phyloP scores from a whole-genome alignment of 2,888 invertebrate genomes.

The Poecilobothrus nobilitatus region DNA sequence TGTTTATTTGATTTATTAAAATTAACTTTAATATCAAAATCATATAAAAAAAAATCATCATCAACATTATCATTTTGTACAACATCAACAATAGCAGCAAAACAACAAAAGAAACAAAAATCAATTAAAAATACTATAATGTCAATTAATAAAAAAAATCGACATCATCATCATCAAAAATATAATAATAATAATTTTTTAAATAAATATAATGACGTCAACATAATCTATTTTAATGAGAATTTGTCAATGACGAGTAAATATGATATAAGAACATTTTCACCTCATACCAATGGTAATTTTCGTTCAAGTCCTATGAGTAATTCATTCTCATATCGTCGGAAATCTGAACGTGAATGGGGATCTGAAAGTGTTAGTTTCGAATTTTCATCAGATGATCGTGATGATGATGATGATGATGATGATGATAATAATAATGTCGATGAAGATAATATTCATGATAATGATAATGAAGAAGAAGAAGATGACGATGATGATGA shows the following conservation, averaged over 20 bases:
- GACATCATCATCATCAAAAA: slow-evolving; percentile 15
- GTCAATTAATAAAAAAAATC: background rate
- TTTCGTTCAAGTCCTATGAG: slow-evolving; percentile 28
- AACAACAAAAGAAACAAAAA: slow-evolving; percentile 12
- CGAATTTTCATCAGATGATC: slow-evolving; percentile 38
- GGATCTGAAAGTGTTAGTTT: slow-evolving; percentile 33
- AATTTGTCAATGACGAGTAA: slow-evolving; percentile 44
- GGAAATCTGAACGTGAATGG: slow-evolving; percentile 22
- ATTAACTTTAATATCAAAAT: too few relatives aligned
- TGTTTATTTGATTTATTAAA: slow-evolving; percentile 40
- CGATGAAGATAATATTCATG: slow-evolving; percentile 13
- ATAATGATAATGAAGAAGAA: slow-evolving; percentile 26
- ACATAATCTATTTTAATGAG: slow-evolving; percentile 42
- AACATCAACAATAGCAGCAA: slow-evolving; percentile 25
- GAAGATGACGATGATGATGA: slow-evolving; percentile 19
- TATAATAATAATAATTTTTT: slow-evolving; percentile 31
- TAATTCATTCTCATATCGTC: slow-evolving; percentile 27
- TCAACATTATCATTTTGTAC: slow-evolving; percentile 26
- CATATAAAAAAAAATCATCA: slow-evolving; percentile 21
- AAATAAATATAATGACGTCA: slow-evolving; percentile 37
- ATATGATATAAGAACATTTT: slow-evolving; percentile 34
- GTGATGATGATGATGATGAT: slow-evolving; percentile 16
- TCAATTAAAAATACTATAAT: background rate
- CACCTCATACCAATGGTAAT: slow-evolving; percentile 29
- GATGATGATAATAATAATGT: slow-evolving; percentile 18